phyloP scores from a whole-genome alignment of 1,140 invertebrate genomes.

The Dufourea novaeangliae region DNA sequence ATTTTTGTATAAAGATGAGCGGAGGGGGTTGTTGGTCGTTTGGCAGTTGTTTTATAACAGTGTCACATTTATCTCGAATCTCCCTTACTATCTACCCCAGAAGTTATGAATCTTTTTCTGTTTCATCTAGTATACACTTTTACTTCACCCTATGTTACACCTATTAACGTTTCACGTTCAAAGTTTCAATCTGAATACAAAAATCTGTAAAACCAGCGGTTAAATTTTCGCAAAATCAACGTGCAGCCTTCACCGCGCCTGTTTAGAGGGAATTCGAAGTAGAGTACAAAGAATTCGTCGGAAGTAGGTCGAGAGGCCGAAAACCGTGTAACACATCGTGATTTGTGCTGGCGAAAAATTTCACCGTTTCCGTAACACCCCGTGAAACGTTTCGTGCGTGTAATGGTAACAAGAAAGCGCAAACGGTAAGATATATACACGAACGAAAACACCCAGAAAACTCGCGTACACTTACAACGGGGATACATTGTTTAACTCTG shows the following conservation, averaged over 20 bases:
- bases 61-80: no score
- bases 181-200: no score
- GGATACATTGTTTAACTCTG: not conserved
- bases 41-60: no score
- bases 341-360: not conserved
- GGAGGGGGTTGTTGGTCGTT: no score
- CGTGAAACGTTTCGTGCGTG: not conserved
- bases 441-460: not conserved
- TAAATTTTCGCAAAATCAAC: not conserved
- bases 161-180: no score
- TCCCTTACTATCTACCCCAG: no score
- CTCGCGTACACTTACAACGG: not conserved
- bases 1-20: no score
- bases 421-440: no score
- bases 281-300: not conserved
- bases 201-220: slow-evolving; percentile 21
- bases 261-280: not conserved
- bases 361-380: not conserved
- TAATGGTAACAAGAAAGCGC: not conserved
- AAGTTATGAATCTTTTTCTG: no score
- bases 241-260: not conserved
- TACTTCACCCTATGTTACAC: no score
- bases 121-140: no score
- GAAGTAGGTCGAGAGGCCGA: not conserved
- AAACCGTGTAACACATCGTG: not conserved